Evolutionary conservation across 2,888 invertebrate genomes (phyloP).

Genomic region (Oxycera nigricornis): DNA sequence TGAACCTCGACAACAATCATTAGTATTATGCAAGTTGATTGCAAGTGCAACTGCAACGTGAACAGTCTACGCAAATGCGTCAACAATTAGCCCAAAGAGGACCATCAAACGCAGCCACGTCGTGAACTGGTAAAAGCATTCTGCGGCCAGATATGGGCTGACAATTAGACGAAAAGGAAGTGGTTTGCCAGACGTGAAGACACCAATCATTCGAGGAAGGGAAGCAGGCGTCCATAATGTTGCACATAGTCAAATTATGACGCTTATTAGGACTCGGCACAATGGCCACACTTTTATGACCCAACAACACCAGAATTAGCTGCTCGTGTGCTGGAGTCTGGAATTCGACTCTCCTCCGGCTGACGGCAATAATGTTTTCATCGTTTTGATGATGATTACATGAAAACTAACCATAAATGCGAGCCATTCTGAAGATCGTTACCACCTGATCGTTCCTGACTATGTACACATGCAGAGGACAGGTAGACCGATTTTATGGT

Average conservation of each 20-base stretch:
- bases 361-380: background rate
- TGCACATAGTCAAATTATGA: constrained; percentile 20
- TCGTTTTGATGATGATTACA: background rate
- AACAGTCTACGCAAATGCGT: background rate
- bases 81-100: background rate
- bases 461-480: background rate
- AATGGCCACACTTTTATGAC: constrained; percentile 11
- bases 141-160: constrained; percentile 10
- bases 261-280: background rate
- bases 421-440: background rate
- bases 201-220: no score
- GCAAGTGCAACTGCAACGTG: background rate
- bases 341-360: background rate
- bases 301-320: constrained; percentile 6
- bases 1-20: constrained; percentile 27
- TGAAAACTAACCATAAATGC: background rate
- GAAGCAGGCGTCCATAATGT: no score
- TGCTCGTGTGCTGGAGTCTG: background rate
- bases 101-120: background rate
- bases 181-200: constrained; percentile 13
- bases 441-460: background rate
- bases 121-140: background rate
- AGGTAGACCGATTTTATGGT: background rate
- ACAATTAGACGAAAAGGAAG: constrained; percentile 10
- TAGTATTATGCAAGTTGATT: constrained; percentile 8